A percentile compares a stretch with the other conserved stretches of the same genome.
Evolutionary conservation across 2,113 vertebrate genomes (phyloP).

Genomic region (Muntiacus reevesi): DNA sequence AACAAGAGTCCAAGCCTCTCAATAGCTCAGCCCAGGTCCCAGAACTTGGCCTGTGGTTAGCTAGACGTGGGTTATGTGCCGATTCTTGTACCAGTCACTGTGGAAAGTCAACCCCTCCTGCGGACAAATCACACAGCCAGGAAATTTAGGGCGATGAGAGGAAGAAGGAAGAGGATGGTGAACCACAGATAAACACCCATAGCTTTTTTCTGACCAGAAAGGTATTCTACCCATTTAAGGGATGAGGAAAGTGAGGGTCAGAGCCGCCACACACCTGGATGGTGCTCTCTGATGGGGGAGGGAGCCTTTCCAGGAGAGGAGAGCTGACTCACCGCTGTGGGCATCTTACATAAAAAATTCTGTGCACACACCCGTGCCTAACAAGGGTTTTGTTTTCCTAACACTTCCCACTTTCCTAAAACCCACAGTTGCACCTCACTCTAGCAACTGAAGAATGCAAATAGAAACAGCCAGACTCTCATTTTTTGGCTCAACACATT

Average conservation of each 20-base stretch:
- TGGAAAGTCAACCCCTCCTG: neutral
- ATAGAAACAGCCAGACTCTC: neutral
- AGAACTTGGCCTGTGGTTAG: neutral
- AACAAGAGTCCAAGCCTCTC: no score
- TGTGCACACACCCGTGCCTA: rapidly evolving
- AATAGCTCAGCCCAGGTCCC: neutral
- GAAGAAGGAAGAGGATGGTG: neutral
- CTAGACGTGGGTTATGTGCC: neutral
- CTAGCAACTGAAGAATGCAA: neutral
- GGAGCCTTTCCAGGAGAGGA: neutral
- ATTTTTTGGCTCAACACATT: neutral
- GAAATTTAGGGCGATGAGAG: neutral
- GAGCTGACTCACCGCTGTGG: neutral
- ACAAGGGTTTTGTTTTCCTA: neutral
- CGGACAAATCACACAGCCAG: neutral
- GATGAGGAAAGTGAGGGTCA: neutral
- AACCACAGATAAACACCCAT: neutral
- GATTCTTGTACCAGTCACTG: neutral
- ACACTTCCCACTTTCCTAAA: neutral
- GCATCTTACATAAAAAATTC: neutral
- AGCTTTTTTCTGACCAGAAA: neutral
- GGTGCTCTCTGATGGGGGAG: neutral
- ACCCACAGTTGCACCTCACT: neutral
- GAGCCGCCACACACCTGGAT: rapidly evolving
- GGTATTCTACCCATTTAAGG: neutral